phyloP scores from a whole-genome alignment of 1,140 invertebrate genomes.

The Lordiphosa collinella region DNA sequence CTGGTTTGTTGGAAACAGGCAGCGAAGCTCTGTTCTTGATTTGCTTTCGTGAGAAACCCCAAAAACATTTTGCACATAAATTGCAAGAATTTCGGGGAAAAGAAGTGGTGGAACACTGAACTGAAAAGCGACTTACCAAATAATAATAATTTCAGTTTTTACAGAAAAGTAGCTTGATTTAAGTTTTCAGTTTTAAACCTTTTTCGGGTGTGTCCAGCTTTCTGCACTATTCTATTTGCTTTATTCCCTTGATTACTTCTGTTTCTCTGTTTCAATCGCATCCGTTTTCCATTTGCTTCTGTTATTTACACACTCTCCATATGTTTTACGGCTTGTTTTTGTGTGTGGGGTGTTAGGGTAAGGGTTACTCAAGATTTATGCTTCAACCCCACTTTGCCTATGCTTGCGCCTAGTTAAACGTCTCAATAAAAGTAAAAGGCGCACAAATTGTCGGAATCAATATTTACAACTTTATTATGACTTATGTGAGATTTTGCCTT shows the following conservation, averaged over 20 bases:
- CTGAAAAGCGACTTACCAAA: neutral
- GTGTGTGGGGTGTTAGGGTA: conserved; percentile 32
- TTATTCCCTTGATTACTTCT: conserved; percentile 15
- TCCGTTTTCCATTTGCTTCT: conserved; percentile 26
- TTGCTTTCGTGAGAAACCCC: conserved; percentile 43
- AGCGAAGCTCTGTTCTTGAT: conserved; percentile 48
- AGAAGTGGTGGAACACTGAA: conserved; percentile 1
- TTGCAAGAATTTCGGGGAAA: conserved; percentile 18
- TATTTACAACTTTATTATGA: conserved; percentile 62
- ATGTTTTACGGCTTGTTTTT: conserved; percentile 75
- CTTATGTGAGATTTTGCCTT: conserved; percentile 41
- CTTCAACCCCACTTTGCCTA: conserved; percentile 51
- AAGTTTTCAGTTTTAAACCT: no score
- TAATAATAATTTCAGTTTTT: no score
- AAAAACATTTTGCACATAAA: conserved; percentile 46
- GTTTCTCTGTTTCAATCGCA: conserved; percentile 12
- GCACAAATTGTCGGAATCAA: conserved; percentile 46
- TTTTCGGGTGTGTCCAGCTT: no score
- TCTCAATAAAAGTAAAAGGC: conserved; percentile 44
- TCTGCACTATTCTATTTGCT: no score
- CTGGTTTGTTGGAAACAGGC: conserved; percentile 15
- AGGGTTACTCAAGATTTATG: conserved; percentile 39
- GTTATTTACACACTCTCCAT: conserved; percentile 74
- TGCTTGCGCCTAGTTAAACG: conserved; percentile 23
- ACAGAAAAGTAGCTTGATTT: neutral